Evolutionary conservation across 2,113 vertebrate species (phyloP).

Genomic region (Chaetodon trifascialis): DNA sequence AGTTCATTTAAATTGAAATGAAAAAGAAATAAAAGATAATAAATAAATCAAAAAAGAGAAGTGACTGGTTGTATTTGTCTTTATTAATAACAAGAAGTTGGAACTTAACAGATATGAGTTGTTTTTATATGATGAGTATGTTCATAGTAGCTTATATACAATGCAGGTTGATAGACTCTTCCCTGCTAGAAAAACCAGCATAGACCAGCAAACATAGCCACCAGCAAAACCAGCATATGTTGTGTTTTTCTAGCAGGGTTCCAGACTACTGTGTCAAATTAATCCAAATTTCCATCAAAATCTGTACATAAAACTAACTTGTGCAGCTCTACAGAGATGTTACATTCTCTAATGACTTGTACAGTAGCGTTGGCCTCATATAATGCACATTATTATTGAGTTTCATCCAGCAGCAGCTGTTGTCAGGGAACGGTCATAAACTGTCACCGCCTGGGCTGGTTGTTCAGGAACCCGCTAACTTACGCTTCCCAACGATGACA

Average conservation of each 20-base stretch:
- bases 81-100: too few relatives aligned
- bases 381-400: background rate
- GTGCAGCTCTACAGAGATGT: background rate
- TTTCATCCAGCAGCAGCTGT: background rate
- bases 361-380: background rate
- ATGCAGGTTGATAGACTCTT: background rate
- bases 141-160: background rate
- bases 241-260: too few relatives aligned
- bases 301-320: background rate
- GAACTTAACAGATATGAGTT: too few relatives aligned
- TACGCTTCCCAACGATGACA: background rate
- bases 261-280: background rate
- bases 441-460: too few relatives aligned
- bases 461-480: too few relatives aligned
- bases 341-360: background rate
- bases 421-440: too few relatives aligned
- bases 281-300: background rate
- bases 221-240: too few relatives aligned
- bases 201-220: too few relatives aligned
- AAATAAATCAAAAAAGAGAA: constrained; percentile 2
- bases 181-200: too few relatives aligned
- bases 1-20: background rate
- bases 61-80: background rate
- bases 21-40: too few relatives aligned
- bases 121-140: too few relatives aligned